Conservation (phyloP, 2,797 vertebrate species). For the Tamandua tetradactyla region DNA sequence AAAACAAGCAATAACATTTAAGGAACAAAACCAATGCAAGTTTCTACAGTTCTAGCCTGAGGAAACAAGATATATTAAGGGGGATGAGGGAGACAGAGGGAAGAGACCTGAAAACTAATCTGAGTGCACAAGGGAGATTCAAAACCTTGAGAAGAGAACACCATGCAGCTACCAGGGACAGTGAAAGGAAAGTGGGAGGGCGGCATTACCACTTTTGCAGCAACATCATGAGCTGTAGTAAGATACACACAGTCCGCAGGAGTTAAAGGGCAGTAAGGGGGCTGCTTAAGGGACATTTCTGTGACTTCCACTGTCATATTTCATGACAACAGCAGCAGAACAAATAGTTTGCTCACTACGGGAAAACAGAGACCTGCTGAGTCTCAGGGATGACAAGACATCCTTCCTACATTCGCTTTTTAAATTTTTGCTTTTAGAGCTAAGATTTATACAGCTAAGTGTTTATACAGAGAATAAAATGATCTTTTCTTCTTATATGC, state of each 20-base stretch:
- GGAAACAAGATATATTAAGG: conserved; percentile 68
- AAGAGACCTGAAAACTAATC: conserved; percentile 2
- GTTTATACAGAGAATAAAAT: conserved; percentile 86
- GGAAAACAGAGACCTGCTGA: conserved; percentile 84
- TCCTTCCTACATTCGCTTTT: conserved; percentile 83
- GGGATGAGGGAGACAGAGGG: not conserved
- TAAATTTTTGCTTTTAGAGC: conserved; percentile 56
- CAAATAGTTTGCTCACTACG: conserved; percentile 83
- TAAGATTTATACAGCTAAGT: conserved; percentile 83
- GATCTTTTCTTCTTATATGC: conserved; percentile 87
- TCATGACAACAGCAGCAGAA: conserved; percentile 89
- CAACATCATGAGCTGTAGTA: conserved; percentile 83
- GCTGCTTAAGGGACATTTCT: conserved; percentile 76
- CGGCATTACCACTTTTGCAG: conserved; percentile 83
- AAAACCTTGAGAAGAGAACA: conserved; percentile 60
- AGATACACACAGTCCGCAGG: conserved; percentile 88
- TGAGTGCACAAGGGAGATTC: conserved; percentile 50
- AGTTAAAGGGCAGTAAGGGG: conserved; percentile 77
- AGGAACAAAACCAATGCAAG: conserved; percentile 78
- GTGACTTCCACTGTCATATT: conserved; percentile 90
- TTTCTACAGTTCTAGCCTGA: conserved; percentile 80
- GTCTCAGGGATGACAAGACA: conserved; percentile 69
- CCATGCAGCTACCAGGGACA: conserved; percentile 64
- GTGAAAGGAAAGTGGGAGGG: conserved; percentile 41
- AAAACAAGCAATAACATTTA: conserved; percentile 43